Percentiles rank a stretch among this genome's conserved stretches.
These are phyloP conservation scores for Cryptocheilus praepositus DNA, from an alignment of 2,888 invertebrate genomes.

Conservation along the genomic window DNA sequence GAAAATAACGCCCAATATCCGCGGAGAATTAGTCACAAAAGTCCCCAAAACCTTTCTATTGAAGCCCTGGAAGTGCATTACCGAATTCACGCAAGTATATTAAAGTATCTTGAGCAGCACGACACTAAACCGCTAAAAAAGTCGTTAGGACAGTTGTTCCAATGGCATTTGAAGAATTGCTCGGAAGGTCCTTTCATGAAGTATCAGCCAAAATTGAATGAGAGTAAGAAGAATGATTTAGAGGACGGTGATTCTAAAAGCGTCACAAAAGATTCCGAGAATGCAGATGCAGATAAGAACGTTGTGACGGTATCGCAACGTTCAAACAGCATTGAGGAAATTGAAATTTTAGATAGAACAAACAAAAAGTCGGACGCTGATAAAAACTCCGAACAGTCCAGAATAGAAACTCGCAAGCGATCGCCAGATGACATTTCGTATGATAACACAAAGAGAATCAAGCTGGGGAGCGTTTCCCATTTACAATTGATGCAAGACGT, in stretches of 20 bases:
- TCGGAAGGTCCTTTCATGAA: constrained; percentile 76
- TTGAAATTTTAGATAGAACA: constrained; percentile 53
- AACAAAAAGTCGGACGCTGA: constrained; percentile 32
- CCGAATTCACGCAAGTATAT: constrained; percentile 90
- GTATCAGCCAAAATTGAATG: constrained; percentile 74
- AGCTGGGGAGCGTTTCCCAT: constrained; percentile 65
- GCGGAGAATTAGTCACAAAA: constrained; percentile 88
- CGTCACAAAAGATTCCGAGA: constrained; percentile 37
- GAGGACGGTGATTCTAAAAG: constrained; percentile 33
- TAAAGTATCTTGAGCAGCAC: constrained; percentile 89
- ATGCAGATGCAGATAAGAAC: constrained; percentile 57
- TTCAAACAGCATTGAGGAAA: constrained; percentile 63
- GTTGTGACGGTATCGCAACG: constrained; percentile 50
- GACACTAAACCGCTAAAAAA: constrained; percentile 82
- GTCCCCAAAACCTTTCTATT: constrained; percentile 88
- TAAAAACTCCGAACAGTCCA: constrained; percentile 41
- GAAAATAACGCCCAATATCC: constrained; percentile 91
- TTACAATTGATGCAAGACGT: constrained; percentile 72
- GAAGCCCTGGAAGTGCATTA: constrained; percentile 92
- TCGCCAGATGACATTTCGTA: constrained; percentile 41
- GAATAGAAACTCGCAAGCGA: constrained; percentile 60
- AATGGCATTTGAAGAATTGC: constrained; percentile 76
- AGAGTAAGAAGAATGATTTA: constrained; percentile 57
- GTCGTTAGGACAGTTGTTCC: constrained; percentile 79
- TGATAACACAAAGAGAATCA: constrained; percentile 62